Evolutionary conservation across 2,888 invertebrate species (phyloP), one percentile per base, ranked within the genome.

Genomic region (Melolontha melolontha): DNA sequence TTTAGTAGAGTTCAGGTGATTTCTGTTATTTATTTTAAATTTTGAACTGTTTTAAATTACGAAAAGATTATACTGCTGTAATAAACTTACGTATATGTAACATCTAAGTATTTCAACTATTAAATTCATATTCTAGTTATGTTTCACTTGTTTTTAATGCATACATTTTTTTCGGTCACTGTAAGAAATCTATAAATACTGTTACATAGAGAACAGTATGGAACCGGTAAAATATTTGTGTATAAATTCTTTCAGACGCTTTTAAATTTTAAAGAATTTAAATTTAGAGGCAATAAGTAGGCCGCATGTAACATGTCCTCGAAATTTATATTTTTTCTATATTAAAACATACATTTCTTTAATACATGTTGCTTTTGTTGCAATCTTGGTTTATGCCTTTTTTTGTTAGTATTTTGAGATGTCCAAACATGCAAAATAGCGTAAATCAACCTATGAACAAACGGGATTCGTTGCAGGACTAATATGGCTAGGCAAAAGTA

Each of bases 401-500:
- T 34, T 34, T 34, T 34, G 10, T 34, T 34, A 34, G 8, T 5
- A 34, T 34, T 5, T 34, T 6, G 6, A 1, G 34, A 34, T 34
- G 34, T 34, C 6, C 34, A 34, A 34, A 34, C 34, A 10, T 44
- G 62, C 50, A 39, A 64, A 67, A 67, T 64, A 42, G 51, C 22
- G 42, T 52, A 51, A 62, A 64, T 40, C 66, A 55, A 68, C 59
- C 65, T 65, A 69, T 66, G 57, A 63, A 70, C 65, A 66, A 70
- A 66, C 55, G 50, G 54, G 40, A 51, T 63, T 40, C 64, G 50
- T 42, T 64, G 69, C 76, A 66, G 72, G 73, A 75, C 76, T 71
- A 76, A 76, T 76, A 76, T 75, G 76, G 76, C 73, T 66, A 73
- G 71, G 75, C 73, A 51, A 67, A 74, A 69, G 70, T 51, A 66